Conservation (phyloP, 2,797 vertebrate genomes). For the Myotis pilosus region DNA sequence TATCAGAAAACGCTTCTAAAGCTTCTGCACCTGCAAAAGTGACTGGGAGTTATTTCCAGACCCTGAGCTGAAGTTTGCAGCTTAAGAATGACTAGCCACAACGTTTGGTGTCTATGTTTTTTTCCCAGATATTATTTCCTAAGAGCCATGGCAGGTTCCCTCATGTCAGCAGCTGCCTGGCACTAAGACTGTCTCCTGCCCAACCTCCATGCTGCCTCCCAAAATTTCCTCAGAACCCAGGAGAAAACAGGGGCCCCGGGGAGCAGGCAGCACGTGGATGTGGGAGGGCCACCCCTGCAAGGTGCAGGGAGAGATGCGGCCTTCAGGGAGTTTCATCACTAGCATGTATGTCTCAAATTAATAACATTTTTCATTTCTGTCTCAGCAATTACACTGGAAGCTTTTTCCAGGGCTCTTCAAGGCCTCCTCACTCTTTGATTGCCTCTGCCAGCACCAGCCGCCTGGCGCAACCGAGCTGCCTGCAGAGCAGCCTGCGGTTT, state of each 20-base stretch:
- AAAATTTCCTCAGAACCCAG: not conserved
- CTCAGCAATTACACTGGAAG: constrained; percentile 24
- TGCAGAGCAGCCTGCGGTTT: constrained; percentile 52
- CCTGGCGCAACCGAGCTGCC: constrained; percentile 45
- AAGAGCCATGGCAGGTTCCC: no score
- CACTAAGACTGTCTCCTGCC: not conserved
- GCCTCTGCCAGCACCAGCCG: constrained; percentile 56
- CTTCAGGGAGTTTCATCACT: not conserved
- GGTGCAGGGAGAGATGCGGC: not conserved
- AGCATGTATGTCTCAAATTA: constrained; percentile 51
- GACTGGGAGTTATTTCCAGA: not conserved
- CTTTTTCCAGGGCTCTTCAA: constrained; percentile 55
- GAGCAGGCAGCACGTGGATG: rapidly evolving
- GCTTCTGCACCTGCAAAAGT: not conserved
- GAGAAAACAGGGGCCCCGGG: not conserved
- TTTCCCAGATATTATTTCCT: not conserved
- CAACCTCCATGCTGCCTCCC: not conserved
- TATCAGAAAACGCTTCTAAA: not conserved
- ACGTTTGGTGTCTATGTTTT: not conserved
- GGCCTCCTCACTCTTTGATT: constrained; percentile 49
- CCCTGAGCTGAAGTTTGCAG: not conserved
- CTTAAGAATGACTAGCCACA: not conserved
- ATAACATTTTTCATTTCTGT: constrained; percentile 50
- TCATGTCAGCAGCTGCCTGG: not conserved
- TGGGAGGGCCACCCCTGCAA: not conserved